Base-by-base conservation (phyloP, 2,797 vertebrate genomes). In the Hypotaenidia okinawae region DNA sequence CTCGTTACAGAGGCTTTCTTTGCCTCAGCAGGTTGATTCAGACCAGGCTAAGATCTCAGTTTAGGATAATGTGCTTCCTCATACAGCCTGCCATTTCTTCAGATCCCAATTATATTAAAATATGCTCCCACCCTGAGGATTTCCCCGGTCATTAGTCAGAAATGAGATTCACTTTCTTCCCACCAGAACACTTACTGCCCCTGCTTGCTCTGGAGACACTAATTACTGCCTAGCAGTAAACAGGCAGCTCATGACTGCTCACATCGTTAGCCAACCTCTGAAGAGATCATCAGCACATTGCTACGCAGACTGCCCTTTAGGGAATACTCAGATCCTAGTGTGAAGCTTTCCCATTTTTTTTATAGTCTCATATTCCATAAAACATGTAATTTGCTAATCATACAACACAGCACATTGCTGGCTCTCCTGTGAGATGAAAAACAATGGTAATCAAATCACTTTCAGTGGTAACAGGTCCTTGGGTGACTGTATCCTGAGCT, bases 91-190 rank as follows among this genome's bases (percentile, higher is more conserved):
- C 23, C 39, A 2, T 25, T 82, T 66, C 64, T 87, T 84, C 81
- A 81, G 62, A 68, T 35, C 77, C 81, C 92, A 84, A 76, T 96
- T 94, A 96, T 80, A 62, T 79, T 69, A 81, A 88, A 93, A 90
- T 55, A 78, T 35, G 80, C 68, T 64, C 67, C 86, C 61, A 95
- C 61, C 16, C 67, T 39, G 52, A 87, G 64, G 81, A 96, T 87
- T 94, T 92, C 64, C 75, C 94, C 6, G 10, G 72, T 89, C 81
- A 89, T 96, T 96, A 95, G 77, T 28, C 67, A 95, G 90, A 94
- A 94, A 95, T 63, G 32, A 95, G 92, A 95, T 89, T 83, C 67
- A 41, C 75, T 89, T 90, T 90, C 88, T 80, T 85, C 90, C 83
- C 83, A 78, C 33, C 87, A 94, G 93, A 80, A 62, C 83, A 52